Evolutionary conservation across 2,797 vertebrate genomes (phyloP).

Genomic region (Antrozous pallidus): DNA sequence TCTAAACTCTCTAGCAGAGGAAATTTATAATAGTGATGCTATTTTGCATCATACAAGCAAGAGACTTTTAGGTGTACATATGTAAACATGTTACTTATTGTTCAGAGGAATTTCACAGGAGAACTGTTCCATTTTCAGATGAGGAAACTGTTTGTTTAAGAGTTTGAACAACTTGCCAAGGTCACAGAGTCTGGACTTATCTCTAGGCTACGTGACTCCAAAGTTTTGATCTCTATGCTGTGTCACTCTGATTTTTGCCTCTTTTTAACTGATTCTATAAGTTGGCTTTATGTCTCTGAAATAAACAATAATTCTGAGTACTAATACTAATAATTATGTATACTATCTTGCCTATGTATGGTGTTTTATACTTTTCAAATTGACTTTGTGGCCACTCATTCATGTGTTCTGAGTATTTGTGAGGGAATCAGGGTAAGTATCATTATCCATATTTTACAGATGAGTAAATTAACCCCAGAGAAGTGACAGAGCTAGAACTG

Average conservation of each 20-base stretch:
- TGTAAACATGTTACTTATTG: background rate
- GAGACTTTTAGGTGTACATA: background rate
- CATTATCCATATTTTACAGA: background rate
- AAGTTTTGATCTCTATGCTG: background rate
- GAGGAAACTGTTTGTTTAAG: background rate
- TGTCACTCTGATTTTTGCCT: background rate
- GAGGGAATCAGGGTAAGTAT: background rate
- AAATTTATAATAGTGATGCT: background rate
- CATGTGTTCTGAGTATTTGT: background rate
- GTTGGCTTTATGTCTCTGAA: conserved; percentile 7
- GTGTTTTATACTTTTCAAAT: conserved; percentile 23
- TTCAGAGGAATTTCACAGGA: background rate
- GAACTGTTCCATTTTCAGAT: background rate
- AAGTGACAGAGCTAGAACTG: background rate
- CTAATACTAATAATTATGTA: background rate
- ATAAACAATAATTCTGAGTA: background rate
- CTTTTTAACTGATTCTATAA: conserved; percentile 34
- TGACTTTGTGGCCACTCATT: background rate
- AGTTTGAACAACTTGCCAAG: conserved; percentile 8
- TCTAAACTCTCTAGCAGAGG: conserved; percentile 41
- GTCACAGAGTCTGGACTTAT: background rate
- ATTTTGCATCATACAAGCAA: conserved; percentile 22
- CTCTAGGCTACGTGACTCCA: background rate
- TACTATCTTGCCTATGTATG: background rate
- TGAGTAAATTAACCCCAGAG: background rate